Evolutionary conservation across 2,888 invertebrate species (phyloP), one percentile per base, ranked within the genome.

Genomic region (Cryptus viduatorius): DNA sequence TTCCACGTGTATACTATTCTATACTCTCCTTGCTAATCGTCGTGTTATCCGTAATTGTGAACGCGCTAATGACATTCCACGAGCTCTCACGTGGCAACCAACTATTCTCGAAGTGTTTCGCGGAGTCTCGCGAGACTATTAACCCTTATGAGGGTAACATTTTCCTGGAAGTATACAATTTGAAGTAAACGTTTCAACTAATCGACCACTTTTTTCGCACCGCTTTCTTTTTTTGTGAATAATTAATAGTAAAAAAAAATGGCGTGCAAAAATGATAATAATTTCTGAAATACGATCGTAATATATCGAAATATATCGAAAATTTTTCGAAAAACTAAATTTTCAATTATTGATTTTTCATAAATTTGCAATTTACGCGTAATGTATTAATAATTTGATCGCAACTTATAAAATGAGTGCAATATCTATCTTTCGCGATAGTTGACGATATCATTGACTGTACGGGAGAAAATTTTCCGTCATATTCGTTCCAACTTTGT

Each of bases 21-120:
- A n/a, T 29, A 29, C 44, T 59, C 31, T 72, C 19, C 59, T 59
- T 8, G 61, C 73, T 73, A 73, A 73, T 73, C 61, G 46, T 59
- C 46, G 61, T 61, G 46, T 73, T 61, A 73, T 53, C 29, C 61
- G 59, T 61, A 73, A 73, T 73, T 46, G 73, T 61, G 61, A 44
- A 61, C 44, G 61, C 53, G 31, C 73, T 61, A 73, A 61, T 61
- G 61, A 46, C 73, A 73, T 48, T 73, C 46, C 16, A 44, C 5
- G 72, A 31, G 14, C 61, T 61, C 44, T 29, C 29, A 1, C n/a
- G 31, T 56, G 56, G 19, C 29, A 29, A 44, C 44, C n/a, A 61
- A 73, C 24, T 73, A 46, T 73, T 73, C 37, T 7, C 5, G 42
- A 61, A 42, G 19, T 65, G 42, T 42, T n/a, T 16, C 42, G 8